These are phyloP conservation scores for Dermatemys mawii DNA, from an alignment of 2,113 vertebrate species.

Conservation along the genomic window DNA sequence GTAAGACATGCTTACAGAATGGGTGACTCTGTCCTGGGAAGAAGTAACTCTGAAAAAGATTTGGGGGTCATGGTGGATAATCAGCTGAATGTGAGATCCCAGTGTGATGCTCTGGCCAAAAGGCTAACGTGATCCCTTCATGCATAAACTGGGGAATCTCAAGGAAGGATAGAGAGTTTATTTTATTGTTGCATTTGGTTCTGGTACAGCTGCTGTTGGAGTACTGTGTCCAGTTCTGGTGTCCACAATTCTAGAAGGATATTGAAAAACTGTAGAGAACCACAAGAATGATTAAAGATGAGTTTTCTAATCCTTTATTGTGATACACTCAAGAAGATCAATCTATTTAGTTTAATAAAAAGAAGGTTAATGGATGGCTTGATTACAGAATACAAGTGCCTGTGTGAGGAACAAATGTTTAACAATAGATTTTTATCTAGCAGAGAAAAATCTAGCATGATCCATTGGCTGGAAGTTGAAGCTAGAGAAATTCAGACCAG, in stretches of 20 bases:
- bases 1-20: too few relatives aligned
- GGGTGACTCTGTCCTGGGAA: too few relatives aligned
- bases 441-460: too few relatives aligned
- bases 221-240: background rate
- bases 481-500: background rate
- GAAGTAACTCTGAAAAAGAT: too few relatives aligned
- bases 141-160: too few relatives aligned
- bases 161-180: too few relatives aligned
- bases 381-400: background rate
- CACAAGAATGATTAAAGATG: background rate
- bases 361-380: background rate
- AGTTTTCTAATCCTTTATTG: background rate
- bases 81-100: too few relatives aligned
- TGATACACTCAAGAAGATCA: background rate
- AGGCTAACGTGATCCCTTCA: too few relatives aligned
- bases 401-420: background rate
- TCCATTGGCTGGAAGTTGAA: too few relatives aligned
- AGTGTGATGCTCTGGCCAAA: too few relatives aligned
- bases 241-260: background rate
- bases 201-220: background rate
- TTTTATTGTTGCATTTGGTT: background rate
- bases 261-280: background rate
- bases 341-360: background rate
- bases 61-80: too few relatives aligned
- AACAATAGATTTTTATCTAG: too few relatives aligned